phyloP scores from a whole-genome alignment of 2,888 invertebrate species.

The Macaria liturata region DNA sequence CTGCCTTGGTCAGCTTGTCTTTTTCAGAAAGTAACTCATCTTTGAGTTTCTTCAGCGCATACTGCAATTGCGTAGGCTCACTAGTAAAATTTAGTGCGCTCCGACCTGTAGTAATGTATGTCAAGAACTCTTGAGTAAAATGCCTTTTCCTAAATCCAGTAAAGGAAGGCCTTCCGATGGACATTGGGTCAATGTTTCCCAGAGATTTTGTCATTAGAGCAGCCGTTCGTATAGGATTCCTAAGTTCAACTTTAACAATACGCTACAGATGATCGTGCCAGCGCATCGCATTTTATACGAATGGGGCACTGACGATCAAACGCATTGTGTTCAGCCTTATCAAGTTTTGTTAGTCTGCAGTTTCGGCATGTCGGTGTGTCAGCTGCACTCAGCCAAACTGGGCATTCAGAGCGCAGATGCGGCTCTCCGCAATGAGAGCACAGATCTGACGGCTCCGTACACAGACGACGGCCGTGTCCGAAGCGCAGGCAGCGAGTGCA shows the following conservation, averaged over 20 bases:
- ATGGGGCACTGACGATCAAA: slow-evolving; percentile 12
- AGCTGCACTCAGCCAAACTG: not conserved
- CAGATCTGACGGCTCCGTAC: slow-evolving; percentile 10
- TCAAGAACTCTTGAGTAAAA: too few relatives aligned
- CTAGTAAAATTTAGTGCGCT: too few relatives aligned
- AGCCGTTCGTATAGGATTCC: too few relatives aligned
- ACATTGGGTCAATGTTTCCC: too few relatives aligned
- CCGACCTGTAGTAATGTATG: too few relatives aligned
- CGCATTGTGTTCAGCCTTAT: slow-evolving; percentile 8
- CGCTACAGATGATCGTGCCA: slow-evolving; percentile 8
- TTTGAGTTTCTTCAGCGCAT: too few relatives aligned
- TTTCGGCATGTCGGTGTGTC: slow-evolving; percentile 9
- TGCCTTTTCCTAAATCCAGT: too few relatives aligned
- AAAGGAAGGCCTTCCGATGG: too few relatives aligned
- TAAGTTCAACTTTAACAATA: slow-evolving; percentile 13
- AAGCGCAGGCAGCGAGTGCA: slow-evolving; percentile 25
- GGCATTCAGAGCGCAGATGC: slow-evolving; percentile 6
- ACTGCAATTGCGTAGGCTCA: too few relatives aligned
- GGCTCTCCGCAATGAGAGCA: slow-evolving; percentile 28
- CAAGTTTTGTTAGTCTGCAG: slow-evolving; percentile 5
- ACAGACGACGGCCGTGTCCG: slow-evolving; percentile 20
- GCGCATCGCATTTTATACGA: slow-evolving; percentile 8
- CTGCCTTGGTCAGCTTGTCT: too few relatives aligned
- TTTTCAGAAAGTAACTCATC: too few relatives aligned
- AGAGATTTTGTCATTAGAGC: too few relatives aligned